A percentile compares a stretch with the other conserved stretches of the same genome.
phyloP scores from a whole-genome alignment of 1,140 invertebrate genomes.

The Tetramorium alpestre region DNA sequence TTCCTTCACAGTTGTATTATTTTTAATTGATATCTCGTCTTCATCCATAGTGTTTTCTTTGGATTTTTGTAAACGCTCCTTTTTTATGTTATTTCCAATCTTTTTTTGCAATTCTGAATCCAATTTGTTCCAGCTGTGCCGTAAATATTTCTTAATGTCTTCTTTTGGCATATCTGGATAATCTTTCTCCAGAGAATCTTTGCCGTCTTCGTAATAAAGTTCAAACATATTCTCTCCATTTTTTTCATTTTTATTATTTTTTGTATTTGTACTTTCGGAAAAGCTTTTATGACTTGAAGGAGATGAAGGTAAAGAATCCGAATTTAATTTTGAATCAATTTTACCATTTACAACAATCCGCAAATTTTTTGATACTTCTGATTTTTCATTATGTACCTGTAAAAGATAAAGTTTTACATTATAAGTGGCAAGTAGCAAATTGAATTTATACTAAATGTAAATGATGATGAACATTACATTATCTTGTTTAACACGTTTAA shows the following conservation, averaged over 20 bases:
- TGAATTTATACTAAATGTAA: background rate
- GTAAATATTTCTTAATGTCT: constrained; percentile 85
- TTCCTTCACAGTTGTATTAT: constrained; percentile 60
- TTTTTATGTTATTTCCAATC: constrained; percentile 63
- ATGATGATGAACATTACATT: constrained; percentile 61
- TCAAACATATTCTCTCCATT: constrained; percentile 82
- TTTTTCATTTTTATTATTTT: constrained; percentile 67
- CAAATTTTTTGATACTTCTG: background rate
- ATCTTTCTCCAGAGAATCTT: constrained; percentile 85
- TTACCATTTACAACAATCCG: constrained; percentile 58
- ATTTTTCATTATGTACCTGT: constrained; percentile 47
- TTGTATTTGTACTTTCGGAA: constrained; percentile 67
- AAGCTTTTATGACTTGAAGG: constrained; percentile 78
- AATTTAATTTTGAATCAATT: constrained; percentile 68
- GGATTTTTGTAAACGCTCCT: constrained; percentile 34
- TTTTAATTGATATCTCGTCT: constrained; percentile 64
- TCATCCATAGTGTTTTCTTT: constrained; percentile 71
- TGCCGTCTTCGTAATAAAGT: constrained; percentile 85
- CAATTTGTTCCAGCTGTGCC: constrained; percentile 86
- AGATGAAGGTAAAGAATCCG: constrained; percentile 77
- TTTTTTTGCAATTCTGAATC: constrained; percentile 77
- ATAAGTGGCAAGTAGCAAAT: background rate
- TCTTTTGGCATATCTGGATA: constrained; percentile 85
- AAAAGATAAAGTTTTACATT: constrained; percentile 1
- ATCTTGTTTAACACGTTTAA: constrained; percentile 75